Evolutionary conservation across 2,797 vertebrate genomes (phyloP).

Genomic region (Galaxias olidus): DNA sequence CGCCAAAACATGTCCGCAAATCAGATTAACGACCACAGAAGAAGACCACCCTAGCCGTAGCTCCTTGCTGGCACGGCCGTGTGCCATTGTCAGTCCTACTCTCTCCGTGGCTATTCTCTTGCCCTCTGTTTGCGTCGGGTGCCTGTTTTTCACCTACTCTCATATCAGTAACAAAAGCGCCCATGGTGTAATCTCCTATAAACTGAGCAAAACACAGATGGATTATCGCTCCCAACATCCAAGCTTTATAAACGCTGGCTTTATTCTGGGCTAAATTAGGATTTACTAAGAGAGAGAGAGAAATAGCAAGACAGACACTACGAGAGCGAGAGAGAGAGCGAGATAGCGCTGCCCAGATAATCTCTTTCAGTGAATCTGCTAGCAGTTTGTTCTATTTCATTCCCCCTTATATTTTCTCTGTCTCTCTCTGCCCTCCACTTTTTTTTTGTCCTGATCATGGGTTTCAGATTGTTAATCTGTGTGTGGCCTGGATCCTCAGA

Average conservation of each 20-base stretch:
- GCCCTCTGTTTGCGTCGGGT: slow-evolving; percentile 31
- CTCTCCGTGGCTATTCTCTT: not conserved
- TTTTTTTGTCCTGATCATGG: slow-evolving; percentile 64
- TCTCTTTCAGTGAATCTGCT: slow-evolving; percentile 81
- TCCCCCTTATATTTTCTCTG: slow-evolving; percentile 40
- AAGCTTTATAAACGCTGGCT: slow-evolving; percentile 75
- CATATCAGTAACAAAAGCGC: slow-evolving; percentile 73
- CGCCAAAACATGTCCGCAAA: slow-evolving; percentile 43
- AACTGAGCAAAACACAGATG: slow-evolving; percentile 77
- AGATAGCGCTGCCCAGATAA: slow-evolving; percentile 75
- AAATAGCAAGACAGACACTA: slow-evolving; percentile 24
- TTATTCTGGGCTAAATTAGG: slow-evolving; percentile 84
- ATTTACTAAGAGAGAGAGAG: slow-evolving; percentile 79
- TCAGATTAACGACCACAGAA: slow-evolving; percentile 46
- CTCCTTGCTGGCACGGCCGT: slow-evolving; percentile 27
- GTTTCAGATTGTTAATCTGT: slow-evolving; percentile 92
- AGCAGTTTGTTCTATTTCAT: slow-evolving; percentile 84
- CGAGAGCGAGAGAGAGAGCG: slow-evolving; percentile 20
- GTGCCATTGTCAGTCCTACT: not conserved
- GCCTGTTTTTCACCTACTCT: slow-evolving; percentile 56
- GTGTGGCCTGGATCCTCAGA: slow-evolving; percentile 93
- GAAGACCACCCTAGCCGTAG: slow-evolving; percentile 46
- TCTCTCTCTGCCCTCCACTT: slow-evolving; percentile 23
- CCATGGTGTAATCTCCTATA: slow-evolving; percentile 76
- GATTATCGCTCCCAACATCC: slow-evolving; percentile 78